Evolutionary conservation across 2,888 invertebrate species (phyloP), one percentile per base, ranked within the genome.

Genomic region (Ethmia dodecea): DNA sequence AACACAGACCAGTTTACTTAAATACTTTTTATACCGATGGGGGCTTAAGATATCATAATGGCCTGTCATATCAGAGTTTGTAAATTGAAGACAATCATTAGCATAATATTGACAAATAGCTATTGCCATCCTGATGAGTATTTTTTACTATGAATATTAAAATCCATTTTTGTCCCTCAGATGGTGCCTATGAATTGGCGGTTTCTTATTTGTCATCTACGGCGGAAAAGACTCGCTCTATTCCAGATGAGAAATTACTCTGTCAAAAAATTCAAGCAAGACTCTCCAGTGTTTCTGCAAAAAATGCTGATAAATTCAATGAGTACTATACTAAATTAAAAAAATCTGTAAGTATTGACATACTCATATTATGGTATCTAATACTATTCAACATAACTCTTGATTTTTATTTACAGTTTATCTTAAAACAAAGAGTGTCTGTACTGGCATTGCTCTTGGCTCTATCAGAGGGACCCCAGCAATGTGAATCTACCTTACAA

Each of bases 391-490:
- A n/a, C n/a, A n/a, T n/a, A n/a, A n/a, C n/a, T n/a, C n/a, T n/a
- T n/a, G 1, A 32, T 16, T 25, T 6, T 49, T 31, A 34, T 29
- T 74, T 75, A 53, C 75, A 90, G 89, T 86, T 88, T 45, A 80
- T 91, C 29, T 64, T 91, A 37, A 88, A 89, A 49, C 89, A 91
- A 57, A 79, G 90, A 45, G 87, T 88, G 36, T 87, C 89, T 16
- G 72, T 92, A 9, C 52, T 90, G 44, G 75, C 86, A 26, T 72
- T 91, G 40, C 64, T 91, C 28, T 59, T 80, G 38, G 72, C 77
- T 6, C 52, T 87, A 13, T 76, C 86, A 3, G 79, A 84, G 31
- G 47, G 62, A 31, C 58, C 72, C n/a, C 64, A 67, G 2, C 55
- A 62, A 28, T 51, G 67, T 3, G 74, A 75, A 28, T 74, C 74